phyloP scores from a whole-genome alignment of 2,888 invertebrate species.

The Scaptomyza reducta region DNA sequence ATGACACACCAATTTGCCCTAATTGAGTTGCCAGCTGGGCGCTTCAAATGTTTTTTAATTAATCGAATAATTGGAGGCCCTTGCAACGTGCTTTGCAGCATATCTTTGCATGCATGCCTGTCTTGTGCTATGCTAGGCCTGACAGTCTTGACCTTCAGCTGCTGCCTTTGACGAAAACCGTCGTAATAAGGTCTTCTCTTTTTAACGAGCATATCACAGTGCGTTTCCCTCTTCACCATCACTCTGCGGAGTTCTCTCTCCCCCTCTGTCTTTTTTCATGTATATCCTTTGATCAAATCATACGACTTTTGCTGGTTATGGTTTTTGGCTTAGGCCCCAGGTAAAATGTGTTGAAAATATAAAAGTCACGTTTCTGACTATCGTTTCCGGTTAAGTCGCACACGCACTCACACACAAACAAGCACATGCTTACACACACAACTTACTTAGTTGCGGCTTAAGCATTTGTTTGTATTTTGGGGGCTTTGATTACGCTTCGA shows the following conservation, averaged over 20 bases:
- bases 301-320: slow-evolving; percentile 33
- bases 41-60: slow-evolving; percentile 64
- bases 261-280: slow-evolving; percentile 6
- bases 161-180: slow-evolving; percentile 28
- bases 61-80: slow-evolving; percentile 43
- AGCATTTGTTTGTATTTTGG: slow-evolving; percentile 73
- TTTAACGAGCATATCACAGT: slow-evolving; percentile 62
- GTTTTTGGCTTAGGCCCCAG: slow-evolving; percentile 18
- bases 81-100: slow-evolving; percentile 7
- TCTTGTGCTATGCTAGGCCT: slow-evolving; percentile 11
- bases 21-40: slow-evolving; percentile 65
- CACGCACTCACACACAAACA: slow-evolving; percentile 45
- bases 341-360: slow-evolving; percentile 73
- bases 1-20: slow-evolving; percentile 72
- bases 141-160: slow-evolving; percentile 61
- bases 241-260: neutral
- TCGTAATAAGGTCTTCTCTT: slow-evolving; percentile 28
- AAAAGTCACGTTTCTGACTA: slow-evolving; percentile 76
- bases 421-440: slow-evolving; percentile 16
- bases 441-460: slow-evolving; percentile 58
- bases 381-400: slow-evolving; percentile 65
- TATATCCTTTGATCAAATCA: slow-evolving; percentile 65
- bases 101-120: slow-evolving; percentile 22
- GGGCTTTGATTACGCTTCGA: slow-evolving; percentile 78
- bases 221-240: slow-evolving; percentile 10